Base-by-base conservation (phyloP, 2,113 vertebrate species). In the Condylura cristata region DNA sequence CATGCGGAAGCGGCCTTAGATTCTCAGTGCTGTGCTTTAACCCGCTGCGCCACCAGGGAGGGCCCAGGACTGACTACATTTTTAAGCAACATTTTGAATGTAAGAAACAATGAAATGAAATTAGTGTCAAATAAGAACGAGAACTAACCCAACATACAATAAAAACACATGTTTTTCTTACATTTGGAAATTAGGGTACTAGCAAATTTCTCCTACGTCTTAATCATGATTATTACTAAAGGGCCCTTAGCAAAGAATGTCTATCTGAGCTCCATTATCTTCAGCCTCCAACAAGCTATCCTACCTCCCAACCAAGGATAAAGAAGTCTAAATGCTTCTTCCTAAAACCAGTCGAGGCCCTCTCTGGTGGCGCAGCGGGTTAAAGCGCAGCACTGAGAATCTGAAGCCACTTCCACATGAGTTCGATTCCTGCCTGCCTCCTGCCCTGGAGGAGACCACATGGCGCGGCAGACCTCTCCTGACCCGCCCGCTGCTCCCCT, bases 51-150 rank as follows among this genome's bases (percentile, higher is more conserved):
- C n/a, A n/a, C n/a, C n/a, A n/a, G n/a, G n/a, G n/a, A n/a, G n/a
- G n/a, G n/a, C n/a, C n/a, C 34, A 76, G 22, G 30, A 10, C 46
- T 87, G 11, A 90, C 20, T 34, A 39, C n/a, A 79, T 79, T 78
- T 86, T 93, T 13, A 91, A 84, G 48, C 32, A 87, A 37, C 41
- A 86, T 53, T 63, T 90, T 58, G 48, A 58, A 41, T 74, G 11
- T 44, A 93, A 93, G 48, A 75, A 95, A 68, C n/a, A 85, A 70
- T 58, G 6, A 28, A 88, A n/a, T 65, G 6, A 28, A 88, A 37
- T 65, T 90, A 86, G 22, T 74, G 60, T 74, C 53, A 81, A 37
- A 20, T 66, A 24, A 96, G 70, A 90, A 34, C 74, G 93, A 91
- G 26, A 95, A 70, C 10, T 22, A 93, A 58, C 17, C 3, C 85